phyloP scores from a whole-genome alignment of 1,140 invertebrate genomes.

The Pantala flavescens region DNA sequence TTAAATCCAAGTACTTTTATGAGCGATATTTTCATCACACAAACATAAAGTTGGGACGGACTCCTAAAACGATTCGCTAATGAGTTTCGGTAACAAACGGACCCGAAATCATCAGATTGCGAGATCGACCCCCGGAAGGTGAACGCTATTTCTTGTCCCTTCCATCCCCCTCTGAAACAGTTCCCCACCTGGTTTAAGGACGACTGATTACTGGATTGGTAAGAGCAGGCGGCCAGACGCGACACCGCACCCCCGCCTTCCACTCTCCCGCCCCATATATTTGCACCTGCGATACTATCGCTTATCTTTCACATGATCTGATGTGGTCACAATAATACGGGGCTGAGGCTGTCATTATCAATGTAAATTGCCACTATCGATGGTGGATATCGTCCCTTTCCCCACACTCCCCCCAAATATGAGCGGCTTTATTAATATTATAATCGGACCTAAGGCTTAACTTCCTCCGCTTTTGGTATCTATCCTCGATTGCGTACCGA shows the following conservation, averaged over 20 bases:
- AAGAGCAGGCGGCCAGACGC: background rate
- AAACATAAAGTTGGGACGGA: too few species aligned
- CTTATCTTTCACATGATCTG: background rate
- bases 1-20: too few species aligned
- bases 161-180: background rate
- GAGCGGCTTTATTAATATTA: too few species aligned
- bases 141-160: background rate
- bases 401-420: background rate
- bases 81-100: too few species aligned
- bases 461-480: too few species aligned
- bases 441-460: too few species aligned
- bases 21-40: too few species aligned
- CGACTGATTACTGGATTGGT: background rate
- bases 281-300: constrained; percentile 7
- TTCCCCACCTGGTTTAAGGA: background rate
- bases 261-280: background rate
- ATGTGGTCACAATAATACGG: constrained; percentile 5
- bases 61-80: too few species aligned
- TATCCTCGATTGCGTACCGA: too few species aligned
- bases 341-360: background rate
- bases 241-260: background rate
- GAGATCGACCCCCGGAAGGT: too few species aligned
- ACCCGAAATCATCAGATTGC: too few species aligned
- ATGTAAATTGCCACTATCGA: background rate
- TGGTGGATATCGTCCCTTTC: background rate